phyloP scores from a whole-genome alignment of 1,140 invertebrate species.

The Saccostrea echinata region DNA sequence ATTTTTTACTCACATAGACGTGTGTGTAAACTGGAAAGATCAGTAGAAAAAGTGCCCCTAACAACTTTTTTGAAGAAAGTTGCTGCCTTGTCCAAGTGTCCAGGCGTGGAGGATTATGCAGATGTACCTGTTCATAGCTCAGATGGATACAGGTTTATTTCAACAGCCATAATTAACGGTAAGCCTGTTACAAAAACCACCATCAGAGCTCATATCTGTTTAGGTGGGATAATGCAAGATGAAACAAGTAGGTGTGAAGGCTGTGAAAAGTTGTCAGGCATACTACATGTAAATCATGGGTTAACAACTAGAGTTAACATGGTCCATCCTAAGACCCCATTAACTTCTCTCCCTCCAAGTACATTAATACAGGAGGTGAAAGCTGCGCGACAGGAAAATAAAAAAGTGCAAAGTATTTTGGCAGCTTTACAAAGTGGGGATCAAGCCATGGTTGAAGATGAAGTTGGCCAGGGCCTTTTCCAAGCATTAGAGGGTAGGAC shows the following conservation, averaged over 20 bases:
- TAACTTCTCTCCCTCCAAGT: too few relatives aligned
- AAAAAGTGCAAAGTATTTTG: too few relatives aligned
- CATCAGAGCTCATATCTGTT: not conserved
- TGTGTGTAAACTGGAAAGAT: not conserved
- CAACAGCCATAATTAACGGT: not conserved
- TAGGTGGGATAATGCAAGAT: not conserved
- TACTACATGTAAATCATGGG: too few relatives aligned
- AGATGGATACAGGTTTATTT: not conserved
- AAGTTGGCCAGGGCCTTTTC: too few relatives aligned
- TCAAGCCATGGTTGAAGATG: too few relatives aligned
- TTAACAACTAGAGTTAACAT: too few relatives aligned
- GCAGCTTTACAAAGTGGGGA: too few relatives aligned
- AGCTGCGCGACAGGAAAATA: too few relatives aligned
- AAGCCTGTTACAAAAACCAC: not conserved
- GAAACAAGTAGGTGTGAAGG: not conserved
- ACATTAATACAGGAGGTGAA: too few relatives aligned
- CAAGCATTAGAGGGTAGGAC: too few relatives aligned
- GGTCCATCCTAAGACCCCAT: too few relatives aligned
- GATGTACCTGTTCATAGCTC: not conserved
- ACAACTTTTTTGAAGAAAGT: not conserved
- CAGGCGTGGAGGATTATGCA: not conserved
- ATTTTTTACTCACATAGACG: not conserved
- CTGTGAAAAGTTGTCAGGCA: not conserved
- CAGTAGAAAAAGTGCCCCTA: not conserved
- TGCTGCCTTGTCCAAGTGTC: not conserved